phyloP scores from a whole-genome alignment of 2,113 vertebrate species.

The Scolopax mira region DNA sequence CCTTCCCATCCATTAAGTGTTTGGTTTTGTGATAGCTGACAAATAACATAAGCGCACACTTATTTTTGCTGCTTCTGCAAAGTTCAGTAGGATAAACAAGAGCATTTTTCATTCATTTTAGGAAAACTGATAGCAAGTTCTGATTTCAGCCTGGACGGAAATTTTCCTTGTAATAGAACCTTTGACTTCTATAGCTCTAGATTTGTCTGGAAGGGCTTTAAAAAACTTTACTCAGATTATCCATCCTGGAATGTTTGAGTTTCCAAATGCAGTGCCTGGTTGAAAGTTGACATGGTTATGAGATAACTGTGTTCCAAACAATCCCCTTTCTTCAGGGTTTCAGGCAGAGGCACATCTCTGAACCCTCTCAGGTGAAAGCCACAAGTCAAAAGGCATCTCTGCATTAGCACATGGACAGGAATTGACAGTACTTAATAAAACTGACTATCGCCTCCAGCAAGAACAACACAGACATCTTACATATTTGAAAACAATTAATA shows the following conservation, averaged over 20 bases:
- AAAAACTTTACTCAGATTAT: not conserved
- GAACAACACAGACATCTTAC: slow-evolving; percentile 11
- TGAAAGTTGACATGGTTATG: not conserved
- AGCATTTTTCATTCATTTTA: slow-evolving; percentile 12
- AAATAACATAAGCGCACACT: not conserved
- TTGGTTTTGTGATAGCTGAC: not conserved
- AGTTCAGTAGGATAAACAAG: slow-evolving; percentile 25
- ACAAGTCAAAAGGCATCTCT: not conserved
- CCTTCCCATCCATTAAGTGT: not conserved
- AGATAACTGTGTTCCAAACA: not conserved
- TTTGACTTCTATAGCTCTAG: not conserved
- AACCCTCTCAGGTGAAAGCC: not conserved
- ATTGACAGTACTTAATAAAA: slow-evolving; percentile 22
- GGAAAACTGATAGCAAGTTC: not conserved
- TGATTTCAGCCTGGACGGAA: not conserved
- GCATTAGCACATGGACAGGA: not conserved
- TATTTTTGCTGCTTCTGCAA: slow-evolving; percentile 49
- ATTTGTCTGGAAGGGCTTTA: not conserved
- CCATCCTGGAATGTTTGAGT: not conserved
- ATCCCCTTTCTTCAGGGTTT: not conserved
- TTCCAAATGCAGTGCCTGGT: not conserved
- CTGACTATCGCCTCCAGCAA: not conserved
- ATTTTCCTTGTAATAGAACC: not conserved
- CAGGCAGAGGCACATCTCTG: not conserved
- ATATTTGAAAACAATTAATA: slow-evolving; percentile 24